Conservation (phyloP, 2,888 invertebrate genomes). For the Galerucella calmariensis region DNA sequence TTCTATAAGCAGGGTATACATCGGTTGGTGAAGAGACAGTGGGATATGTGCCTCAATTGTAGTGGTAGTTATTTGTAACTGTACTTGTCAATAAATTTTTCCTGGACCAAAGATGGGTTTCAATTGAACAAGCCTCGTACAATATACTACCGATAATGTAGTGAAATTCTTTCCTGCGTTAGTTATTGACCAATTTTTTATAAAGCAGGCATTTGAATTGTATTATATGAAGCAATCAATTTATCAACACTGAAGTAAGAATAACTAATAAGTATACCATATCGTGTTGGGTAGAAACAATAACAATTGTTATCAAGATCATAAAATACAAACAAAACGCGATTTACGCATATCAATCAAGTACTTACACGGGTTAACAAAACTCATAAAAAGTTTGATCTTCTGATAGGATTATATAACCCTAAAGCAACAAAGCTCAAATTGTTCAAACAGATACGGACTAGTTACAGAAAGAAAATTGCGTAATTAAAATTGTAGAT, state of each 20-base stretch:
- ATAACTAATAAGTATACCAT: neutral
- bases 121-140: too few species aligned
- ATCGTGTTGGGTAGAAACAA: neutral
- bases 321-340: neutral
- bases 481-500: too few species aligned
- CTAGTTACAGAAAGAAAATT: neutral
- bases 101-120: too few species aligned
- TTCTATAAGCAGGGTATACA: too few species aligned
- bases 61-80: too few species aligned
- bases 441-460: neutral
- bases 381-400: slow-evolving; percentile 17
- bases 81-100: too few species aligned
- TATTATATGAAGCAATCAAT: neutral
- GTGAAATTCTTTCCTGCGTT: too few species aligned
- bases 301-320: neutral
- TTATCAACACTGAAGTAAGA: neutral
- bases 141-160: too few species aligned
- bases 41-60: too few species aligned
- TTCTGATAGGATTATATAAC: slow-evolving; percentile 29
- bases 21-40: too few species aligned
- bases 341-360: neutral
- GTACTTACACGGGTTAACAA: slow-evolving; percentile 6
- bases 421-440: slow-evolving; percentile 21
- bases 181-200: neutral
- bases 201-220: neutral